Percentiles rank a stretch among this genome's conserved stretches.
Evolutionary conservation across 2,113 vertebrate genomes (phyloP).

Genomic region (Salvelinus sp.): DNA sequence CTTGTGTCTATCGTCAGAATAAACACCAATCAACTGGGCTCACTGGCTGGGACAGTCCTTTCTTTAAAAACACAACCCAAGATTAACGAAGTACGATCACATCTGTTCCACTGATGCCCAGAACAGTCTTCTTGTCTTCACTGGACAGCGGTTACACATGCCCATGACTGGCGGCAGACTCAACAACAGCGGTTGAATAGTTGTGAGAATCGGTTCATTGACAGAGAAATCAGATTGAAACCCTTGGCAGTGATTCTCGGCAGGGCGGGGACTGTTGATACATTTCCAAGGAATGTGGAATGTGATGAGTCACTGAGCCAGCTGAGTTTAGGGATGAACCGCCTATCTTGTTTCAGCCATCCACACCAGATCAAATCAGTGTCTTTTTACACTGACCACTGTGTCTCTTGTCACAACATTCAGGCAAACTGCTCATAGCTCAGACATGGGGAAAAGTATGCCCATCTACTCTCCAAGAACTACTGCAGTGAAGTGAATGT

Average conservation of each 20-base stretch:
- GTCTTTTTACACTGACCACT: neutral
- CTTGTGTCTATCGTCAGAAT: too few species aligned
- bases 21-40: too few species aligned
- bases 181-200: neutral
- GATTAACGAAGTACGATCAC: too few species aligned
- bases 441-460: neutral
- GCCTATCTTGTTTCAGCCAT: conserved; percentile 1
- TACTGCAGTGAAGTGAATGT: too few species aligned
- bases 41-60: too few species aligned
- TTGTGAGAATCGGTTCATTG: neutral
- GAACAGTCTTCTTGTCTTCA: too few species aligned
- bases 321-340: neutral
- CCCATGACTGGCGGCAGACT: neutral
- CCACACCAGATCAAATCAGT: neutral
- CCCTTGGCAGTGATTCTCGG: too few species aligned
- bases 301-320: neutral
- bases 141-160: neutral
- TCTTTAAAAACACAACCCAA: too few species aligned
- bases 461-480: too few species aligned
- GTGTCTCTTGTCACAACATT: neutral
- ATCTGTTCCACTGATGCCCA: too few species aligned
- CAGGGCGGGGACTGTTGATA: neutral
- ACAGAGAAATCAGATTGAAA: neutral
- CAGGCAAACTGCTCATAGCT: neutral
- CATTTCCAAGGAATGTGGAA: too few species aligned